Conservation (phyloP, 2,797 vertebrate genomes). For the Zenarchopterus dispar region DNA sequence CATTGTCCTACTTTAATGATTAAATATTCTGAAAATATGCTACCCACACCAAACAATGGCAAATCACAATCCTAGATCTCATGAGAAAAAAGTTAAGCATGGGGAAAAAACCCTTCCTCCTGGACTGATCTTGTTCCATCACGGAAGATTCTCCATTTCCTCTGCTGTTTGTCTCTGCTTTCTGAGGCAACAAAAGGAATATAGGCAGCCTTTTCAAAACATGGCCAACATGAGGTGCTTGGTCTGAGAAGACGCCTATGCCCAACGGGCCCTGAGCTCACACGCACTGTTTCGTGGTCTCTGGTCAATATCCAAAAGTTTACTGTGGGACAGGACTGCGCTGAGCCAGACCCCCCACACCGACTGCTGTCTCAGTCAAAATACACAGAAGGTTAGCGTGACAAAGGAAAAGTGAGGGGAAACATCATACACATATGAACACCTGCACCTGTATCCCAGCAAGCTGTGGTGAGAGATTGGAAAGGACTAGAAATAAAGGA, state of each 20-base stretch:
- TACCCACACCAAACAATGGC: no score
- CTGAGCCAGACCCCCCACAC: slow-evolving; percentile 57
- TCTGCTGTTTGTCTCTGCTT: slow-evolving; percentile 59
- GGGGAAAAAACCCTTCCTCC: slow-evolving; percentile 42
- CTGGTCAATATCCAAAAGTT: slow-evolving; percentile 37
- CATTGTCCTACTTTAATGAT: no score
- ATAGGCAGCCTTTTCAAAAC: slow-evolving; percentile 73
- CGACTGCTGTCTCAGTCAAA: slow-evolving; percentile 64
- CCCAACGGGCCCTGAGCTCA: slow-evolving; percentile 58
- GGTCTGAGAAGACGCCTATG: slow-evolving; percentile 51
- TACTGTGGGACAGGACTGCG: slow-evolving; percentile 28
- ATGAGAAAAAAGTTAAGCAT: no score
- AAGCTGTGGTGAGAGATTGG: slow-evolving; percentile 42
- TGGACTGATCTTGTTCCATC: slow-evolving; percentile 63
- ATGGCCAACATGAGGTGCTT: slow-evolving; percentile 60
- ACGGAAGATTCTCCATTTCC: slow-evolving; percentile 63
- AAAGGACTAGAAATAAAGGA: slow-evolving; percentile 27
- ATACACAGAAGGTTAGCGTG: slow-evolving; percentile 62
- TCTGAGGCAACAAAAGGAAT: slow-evolving; percentile 67
- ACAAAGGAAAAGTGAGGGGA: slow-evolving; percentile 51
- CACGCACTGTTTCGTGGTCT: slow-evolving; percentile 60
- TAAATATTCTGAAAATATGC: no score
- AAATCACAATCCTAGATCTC: no score
- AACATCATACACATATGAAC: slow-evolving; percentile 51
- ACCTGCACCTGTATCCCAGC: slow-evolving; percentile 64